Base-by-base conservation (phyloP, 2,797 vertebrate genomes). In the Chelidonichthys spinosus region DNA sequence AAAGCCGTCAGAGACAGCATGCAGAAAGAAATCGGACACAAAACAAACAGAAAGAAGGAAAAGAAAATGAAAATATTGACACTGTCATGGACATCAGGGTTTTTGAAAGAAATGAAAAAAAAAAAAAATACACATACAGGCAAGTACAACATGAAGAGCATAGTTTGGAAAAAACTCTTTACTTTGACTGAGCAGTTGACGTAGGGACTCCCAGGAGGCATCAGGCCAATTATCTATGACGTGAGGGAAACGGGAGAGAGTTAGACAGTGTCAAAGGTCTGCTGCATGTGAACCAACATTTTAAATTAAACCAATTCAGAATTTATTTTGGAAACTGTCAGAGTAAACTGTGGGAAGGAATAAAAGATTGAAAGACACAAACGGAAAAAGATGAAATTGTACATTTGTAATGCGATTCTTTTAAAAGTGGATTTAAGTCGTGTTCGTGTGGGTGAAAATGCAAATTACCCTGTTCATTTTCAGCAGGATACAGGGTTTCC, bases 391-490 rank as follows among this genome's bases (percentile, higher is more conserved):
- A 68, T 2, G 1, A 49, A 61, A 6, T 3, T 37, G 10, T 32
- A 36, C 2, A 35, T 71, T n/a, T 53, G n/a, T 18, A 15, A 67
- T 36, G 50, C 0, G 2, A 8, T 33, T 70, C 25, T 25, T 25
- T 74, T 54, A 8, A 36, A 59, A 25, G n/a, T 0, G 1, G 8
- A 47, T 65, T 52, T 54, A 11, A 11, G 52, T n/a, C 14, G 33
- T 54, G 35, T 43, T 66, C 15, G 13, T 47, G 15, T 49, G 4
- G 40, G 8, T 5, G 9, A 61, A 10, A 8, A 6, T 0, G 7
- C 6, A 5, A 1, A 60, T 91, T 95, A 99, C 98, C 92, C 98
- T 95, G 92, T 99, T 99, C 95, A 99, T 95, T 92, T 98, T 99
- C 85, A 99, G 94, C 87, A 98, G 92, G 76, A 99, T 82, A 15